Base-by-base conservation (phyloP, 2,888 invertebrate genomes). In the Andrena bucephala region DNA sequence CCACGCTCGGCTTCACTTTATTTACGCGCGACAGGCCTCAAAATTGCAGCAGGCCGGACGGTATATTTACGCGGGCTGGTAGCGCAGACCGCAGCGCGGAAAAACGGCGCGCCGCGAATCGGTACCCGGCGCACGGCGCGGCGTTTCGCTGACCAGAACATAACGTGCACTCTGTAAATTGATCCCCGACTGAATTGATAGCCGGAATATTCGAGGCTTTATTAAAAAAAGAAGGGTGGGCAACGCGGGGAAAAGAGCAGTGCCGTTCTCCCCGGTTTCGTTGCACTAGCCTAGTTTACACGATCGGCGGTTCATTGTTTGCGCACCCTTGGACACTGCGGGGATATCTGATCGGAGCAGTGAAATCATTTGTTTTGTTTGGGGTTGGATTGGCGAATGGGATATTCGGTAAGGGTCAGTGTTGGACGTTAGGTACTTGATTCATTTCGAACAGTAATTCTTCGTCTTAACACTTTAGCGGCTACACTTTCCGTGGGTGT, bases 11-110 rank as follows among this genome's bases (percentile, higher is more conserved):
- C 84, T 84, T 87, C 84, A 84, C 86, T 89, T 89, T 89, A 87
- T 90, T 90, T 89, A 89, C 89, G 89, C 89, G 87, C 85, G 88
- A 88, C 88, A 89, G 83, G 88, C 87, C 85, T 88, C 84, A 83
- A 89, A 90, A 89, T 88, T 87, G 84, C 85, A 79, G 77, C 83
- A 50, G 71, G 57, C 33, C 63, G 24, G 29, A 36, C 77, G 71
- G 73, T 86, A 81, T 87, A 86, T 87, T 85, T 85, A 84, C 84
- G 85, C 74, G 80, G 54, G 42, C 77, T 70, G 78, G 72, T 81
- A 81, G 76, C 76, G 81, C 83, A 72, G 52, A 77, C 76, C 76
- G 76, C 73, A 60, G 36, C 68, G 68, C 65, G 80, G 69, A 87
- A 88, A 88, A 88, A 88, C 87, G 78, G 65, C 77, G 42, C 73